phyloP scores from a whole-genome alignment of 2,888 invertebrate genomes.

The Hoplodrina ambigua region DNA sequence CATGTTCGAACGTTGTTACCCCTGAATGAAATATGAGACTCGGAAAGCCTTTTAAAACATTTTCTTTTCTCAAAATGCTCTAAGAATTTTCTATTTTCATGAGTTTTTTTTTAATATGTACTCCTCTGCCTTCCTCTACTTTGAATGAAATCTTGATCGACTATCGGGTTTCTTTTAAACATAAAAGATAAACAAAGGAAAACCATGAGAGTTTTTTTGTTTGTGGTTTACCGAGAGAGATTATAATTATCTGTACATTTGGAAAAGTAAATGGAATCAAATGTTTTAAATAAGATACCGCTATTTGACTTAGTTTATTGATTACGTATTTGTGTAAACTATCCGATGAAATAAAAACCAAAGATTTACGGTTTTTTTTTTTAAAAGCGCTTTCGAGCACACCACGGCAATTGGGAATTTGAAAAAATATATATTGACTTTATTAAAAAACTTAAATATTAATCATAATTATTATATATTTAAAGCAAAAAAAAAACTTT shows the following conservation, averaged over 20 bases:
- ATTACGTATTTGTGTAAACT: too few species aligned
- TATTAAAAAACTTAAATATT: too few species aligned
- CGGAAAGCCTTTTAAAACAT: constrained; percentile 62
- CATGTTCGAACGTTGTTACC: constrained; percentile 32
- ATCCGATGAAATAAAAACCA: too few species aligned
- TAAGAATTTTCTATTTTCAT: constrained; percentile 29
- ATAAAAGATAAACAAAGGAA: neutral
- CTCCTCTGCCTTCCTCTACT: constrained; percentile 9
- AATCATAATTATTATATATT: too few species aligned
- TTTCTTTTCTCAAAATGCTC: constrained; percentile 45
- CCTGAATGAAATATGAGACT: constrained; percentile 65
- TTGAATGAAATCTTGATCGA: neutral
- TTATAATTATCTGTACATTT: neutral
- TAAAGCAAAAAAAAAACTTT: too few species aligned
- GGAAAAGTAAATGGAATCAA: neutral
- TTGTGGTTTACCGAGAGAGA: neutral
- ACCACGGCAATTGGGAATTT: too few species aligned
- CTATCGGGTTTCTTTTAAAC: constrained; percentile 2
- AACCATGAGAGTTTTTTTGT: neutral
- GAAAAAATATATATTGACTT: too few species aligned
- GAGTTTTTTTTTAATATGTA: constrained; percentile 24
- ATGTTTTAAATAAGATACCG: too few species aligned
- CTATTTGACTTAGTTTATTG: too few species aligned
- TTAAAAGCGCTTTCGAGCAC: too few species aligned
- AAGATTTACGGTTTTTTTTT: too few species aligned